A percentile compares a stretch with the other conserved stretches of the same genome.
Evolutionary conservation across 2,888 invertebrate genomes (phyloP).

Genomic region (Argyresthia goedartella): DNA sequence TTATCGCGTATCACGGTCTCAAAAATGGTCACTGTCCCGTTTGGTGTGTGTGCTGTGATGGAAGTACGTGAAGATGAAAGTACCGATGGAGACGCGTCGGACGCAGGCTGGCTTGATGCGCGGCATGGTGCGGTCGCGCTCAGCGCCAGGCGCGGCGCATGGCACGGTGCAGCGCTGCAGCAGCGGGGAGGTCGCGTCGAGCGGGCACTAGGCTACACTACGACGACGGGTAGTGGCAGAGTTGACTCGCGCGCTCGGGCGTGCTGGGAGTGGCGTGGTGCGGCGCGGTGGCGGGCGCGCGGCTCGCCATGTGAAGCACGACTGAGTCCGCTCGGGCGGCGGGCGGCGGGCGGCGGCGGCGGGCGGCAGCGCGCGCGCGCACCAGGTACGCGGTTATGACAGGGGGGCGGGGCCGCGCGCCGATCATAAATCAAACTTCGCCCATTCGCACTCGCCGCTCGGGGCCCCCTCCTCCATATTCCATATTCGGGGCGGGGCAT

Average conservation of each 20-base stretch:
- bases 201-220: no score
- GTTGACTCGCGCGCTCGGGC: conserved; percentile 33
- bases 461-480: conserved; percentile 73
- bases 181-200: no score
- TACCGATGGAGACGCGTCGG: conserved; percentile 70
- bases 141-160: conserved; percentile 64
- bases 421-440: conserved; percentile 78
- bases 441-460: conserved; percentile 74
- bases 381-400: conserved; percentile 77
- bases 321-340: conserved; percentile 63
- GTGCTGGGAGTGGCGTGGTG: conserved; percentile 19
- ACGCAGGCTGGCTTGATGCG: conserved; percentile 68
- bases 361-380: conserved; percentile 72
- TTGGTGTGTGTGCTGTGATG: conserved; percentile 33
- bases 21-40: conserved; percentile 37
- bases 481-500: conserved; percentile 72
- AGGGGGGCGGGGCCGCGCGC: conserved; percentile 74
- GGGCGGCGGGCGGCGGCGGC: conserved; percentile 33
- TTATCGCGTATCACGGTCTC: no score
- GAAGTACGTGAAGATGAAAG: conserved; percentile 29
- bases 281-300: conserved; percentile 54
- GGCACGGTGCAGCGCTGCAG: conserved; percentile 33
- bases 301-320: conserved; percentile 70
- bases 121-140: conserved; percentile 59
- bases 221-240: no score